These are phyloP conservation scores for Quadroppia sp. DNA, from an alignment of 2,888 invertebrate genomes.

Conservation along the genomic window DNA sequence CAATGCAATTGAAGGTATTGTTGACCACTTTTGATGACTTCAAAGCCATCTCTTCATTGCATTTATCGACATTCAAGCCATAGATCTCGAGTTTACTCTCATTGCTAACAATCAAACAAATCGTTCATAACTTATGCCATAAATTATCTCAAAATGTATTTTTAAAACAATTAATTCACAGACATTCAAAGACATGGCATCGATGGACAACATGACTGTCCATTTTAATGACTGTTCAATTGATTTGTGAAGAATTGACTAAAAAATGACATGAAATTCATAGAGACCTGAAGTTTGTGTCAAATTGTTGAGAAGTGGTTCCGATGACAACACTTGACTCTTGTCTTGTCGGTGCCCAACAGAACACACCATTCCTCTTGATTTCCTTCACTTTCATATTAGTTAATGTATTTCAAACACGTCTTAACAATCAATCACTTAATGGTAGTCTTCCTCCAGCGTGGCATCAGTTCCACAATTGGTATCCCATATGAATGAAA, in stretches of 20 bases:
- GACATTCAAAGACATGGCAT: too few relatives aligned
- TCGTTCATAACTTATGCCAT: neutral
- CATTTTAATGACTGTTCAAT: too few relatives aligned
- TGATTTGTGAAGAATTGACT: neutral
- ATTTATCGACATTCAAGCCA: neutral
- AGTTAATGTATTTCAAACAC: neutral
- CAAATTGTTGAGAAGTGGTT: conserved; percentile 32
- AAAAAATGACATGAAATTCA: neutral
- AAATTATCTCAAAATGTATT: too few relatives aligned
- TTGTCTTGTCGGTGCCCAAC: conserved; percentile 15
- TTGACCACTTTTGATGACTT: neutral
- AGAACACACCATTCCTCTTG: neutral
- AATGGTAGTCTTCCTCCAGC: conserved; percentile 11
- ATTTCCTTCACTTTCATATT: conserved; percentile 19
- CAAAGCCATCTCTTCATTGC: neutral
- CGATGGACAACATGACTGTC: too few relatives aligned
- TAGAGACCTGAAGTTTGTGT: conserved; percentile 18
- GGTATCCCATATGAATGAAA: neutral
- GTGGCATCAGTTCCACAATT: conserved; percentile 26
- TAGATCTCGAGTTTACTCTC: conserved; percentile 12
- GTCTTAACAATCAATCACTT: neutral
- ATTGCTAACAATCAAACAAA: neutral
- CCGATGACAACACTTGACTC: conserved; percentile 13
- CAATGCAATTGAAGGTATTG: conserved; percentile 7
- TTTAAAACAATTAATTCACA: too few relatives aligned